Percentiles rank a stretch among this genome's conserved stretches.
These are phyloP conservation scores for Danaus chrysippus DNA, from an alignment of 2,888 invertebrate genomes.

Conservation along the genomic window DNA sequence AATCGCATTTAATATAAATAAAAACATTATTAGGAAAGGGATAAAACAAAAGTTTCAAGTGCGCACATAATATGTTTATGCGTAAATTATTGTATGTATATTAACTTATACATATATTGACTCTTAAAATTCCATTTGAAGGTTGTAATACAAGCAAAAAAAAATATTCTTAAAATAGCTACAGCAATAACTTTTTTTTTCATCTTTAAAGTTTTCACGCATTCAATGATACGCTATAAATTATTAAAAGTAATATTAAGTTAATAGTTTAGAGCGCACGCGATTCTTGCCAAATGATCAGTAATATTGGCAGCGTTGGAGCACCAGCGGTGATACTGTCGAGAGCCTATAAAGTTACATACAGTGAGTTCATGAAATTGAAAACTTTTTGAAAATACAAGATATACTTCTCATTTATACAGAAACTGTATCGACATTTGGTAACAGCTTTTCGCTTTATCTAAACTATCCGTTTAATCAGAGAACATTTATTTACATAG, in stretches of 20 bases:
- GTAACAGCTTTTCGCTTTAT: conserved; percentile 62
- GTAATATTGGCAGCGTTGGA: conserved; percentile 61
- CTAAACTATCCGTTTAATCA: conserved; percentile 62
- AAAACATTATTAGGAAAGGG: too few relatives aligned
- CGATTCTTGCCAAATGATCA: conserved; percentile 67
- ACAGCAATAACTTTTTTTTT: conserved; percentile 22
- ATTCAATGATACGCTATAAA: conserved; percentile 29
- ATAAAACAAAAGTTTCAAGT: too few relatives aligned
- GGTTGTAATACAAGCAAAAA: conserved; percentile 40
- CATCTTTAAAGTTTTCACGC: conserved; percentile 26
- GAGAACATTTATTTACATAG: conserved; percentile 16
- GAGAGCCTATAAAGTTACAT: conserved; percentile 26
- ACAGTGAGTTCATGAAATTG: conserved; percentile 28
- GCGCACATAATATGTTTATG: too few relatives aligned
- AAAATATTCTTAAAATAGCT: conserved; percentile 28
- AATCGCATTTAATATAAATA: too few relatives aligned
- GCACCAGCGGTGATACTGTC: conserved; percentile 49
- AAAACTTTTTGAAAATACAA: conserved; percentile 25
- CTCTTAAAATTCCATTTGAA: conserved; percentile 17
- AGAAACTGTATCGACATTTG: conserved; percentile 37
- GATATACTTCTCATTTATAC: conserved; percentile 56
- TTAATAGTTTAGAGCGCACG: conserved; percentile 42
- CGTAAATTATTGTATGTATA: too few relatives aligned
- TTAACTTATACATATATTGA: background rate
- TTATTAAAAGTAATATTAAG: conserved; percentile 32